These are phyloP conservation scores for Pinna nobilis DNA, from an alignment of 1,140 invertebrate genomes.

Conservation along the genomic window DNA sequence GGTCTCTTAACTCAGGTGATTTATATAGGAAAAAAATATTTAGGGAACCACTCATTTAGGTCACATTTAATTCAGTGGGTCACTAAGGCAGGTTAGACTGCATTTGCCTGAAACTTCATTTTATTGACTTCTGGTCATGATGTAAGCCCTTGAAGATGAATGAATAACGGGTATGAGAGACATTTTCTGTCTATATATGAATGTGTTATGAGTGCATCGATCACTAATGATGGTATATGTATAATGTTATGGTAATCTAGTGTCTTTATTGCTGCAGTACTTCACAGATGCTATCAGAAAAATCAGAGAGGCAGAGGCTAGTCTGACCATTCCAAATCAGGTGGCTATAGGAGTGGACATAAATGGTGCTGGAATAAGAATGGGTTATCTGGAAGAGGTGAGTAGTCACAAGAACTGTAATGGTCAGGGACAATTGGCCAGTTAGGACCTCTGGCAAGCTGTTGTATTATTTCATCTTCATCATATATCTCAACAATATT, in stretches of 20 bases:
- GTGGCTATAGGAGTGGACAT: conserved; percentile 97
- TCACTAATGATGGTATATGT: no score
- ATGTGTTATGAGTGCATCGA: neutral
- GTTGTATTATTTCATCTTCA: no score
- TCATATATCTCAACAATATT: no score
- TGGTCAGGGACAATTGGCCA: neutral
- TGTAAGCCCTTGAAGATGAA: no score
- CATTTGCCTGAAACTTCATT: no score
- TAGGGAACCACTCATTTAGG: no score
- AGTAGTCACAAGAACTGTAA: conserved; percentile 2
- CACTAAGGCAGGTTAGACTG: no score
- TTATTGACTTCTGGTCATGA: no score
- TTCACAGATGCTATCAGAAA: conserved; percentile 93
- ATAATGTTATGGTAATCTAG: neutral
- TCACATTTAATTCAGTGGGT: no score
- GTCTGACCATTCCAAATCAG: conserved; percentile 84
- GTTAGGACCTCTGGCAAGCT: no score
- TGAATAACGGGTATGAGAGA: neutral
- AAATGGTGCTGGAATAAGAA: conserved; percentile 98
- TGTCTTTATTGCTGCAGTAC: conserved; percentile 78
- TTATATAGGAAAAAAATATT: no score
- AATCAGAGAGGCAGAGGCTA: conserved; percentile 88
- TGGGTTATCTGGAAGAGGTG: conserved; percentile 93
- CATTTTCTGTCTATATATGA: neutral
- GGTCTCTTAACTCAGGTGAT: no score